Base-by-base conservation (phyloP, 2,888 invertebrate species). In the Alcis repandata region DNA sequence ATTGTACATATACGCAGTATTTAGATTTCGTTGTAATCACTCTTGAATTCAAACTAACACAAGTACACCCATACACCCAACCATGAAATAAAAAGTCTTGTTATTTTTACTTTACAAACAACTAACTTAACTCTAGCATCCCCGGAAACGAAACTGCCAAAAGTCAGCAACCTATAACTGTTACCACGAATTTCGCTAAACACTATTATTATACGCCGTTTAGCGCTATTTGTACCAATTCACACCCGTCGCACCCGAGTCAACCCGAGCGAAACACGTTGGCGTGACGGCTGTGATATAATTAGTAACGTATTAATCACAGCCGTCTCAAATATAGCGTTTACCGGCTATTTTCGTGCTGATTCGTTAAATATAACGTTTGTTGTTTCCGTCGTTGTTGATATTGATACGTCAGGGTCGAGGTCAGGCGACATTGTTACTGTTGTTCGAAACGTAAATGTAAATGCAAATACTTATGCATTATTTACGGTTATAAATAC, bases 301-400 rank as follows among this genome's bases (percentile, higher is more conserved):
- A 71, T 71, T 69, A 71, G 68, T 45, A 63, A 54, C 57, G 48
- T 46, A 69, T 73, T 71, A 65, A 71, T 73, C 69, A 73, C 69
- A 45, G 48, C 53, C 53, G 68, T 56, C 59, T 69, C 68, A 48
- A 62, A 69, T 68, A 68, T 67, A 70, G 59, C 61, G 11, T 32
- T 45, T 58, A 36, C 15, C 22, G n/a, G 57, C 57, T 73, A 69
- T 73, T 71, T 73, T 54, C 52, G 67, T 46, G 48, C 17, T 22
- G 33, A 63, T 68, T 66, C 58, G 64, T 63, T 57, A 63, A 52
- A 63, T 59, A 52, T 67, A 68, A 59, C 49, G 52, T 61, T 65
- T 71, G 71, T 70, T 64, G 60, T 67, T 67, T 64, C 60, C 36
- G 19, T 33, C 20, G 53, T 43, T 59, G 53, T 60, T 58, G 61